Conservation (phyloP, 2,797 vertebrate species). For the Enteromius mattozi region DNA sequence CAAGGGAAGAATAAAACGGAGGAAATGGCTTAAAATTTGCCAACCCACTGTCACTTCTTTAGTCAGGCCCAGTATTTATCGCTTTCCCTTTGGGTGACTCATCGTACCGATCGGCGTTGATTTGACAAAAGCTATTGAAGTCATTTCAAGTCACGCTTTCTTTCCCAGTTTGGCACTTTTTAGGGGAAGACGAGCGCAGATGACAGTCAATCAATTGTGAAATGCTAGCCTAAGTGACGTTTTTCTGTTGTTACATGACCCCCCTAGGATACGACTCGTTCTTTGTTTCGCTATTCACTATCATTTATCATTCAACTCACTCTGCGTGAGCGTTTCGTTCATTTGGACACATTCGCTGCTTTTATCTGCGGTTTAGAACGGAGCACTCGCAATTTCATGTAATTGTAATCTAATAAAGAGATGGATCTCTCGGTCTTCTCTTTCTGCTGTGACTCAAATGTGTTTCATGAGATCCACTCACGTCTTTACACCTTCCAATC, state of each 20-base stretch:
- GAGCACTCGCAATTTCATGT: slow-evolving; percentile 3
- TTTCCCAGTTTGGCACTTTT: slow-evolving; percentile 6
- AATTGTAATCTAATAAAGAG: slow-evolving; percentile 33
- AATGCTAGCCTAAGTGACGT: slow-evolving; percentile 8
- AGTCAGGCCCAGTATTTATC: slow-evolving; percentile 25
- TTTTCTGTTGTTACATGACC: slow-evolving; percentile 14
- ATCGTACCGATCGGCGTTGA: background rate
- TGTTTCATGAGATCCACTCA: slow-evolving; percentile 37
- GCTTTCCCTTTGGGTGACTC: slow-evolving; percentile 19
- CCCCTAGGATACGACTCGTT: background rate
- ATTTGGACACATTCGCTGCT: slow-evolving; percentile 1
- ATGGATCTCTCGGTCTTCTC: slow-evolving; percentile 18
- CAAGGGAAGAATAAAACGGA: slow-evolving; percentile 29
- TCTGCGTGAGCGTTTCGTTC: background rate
- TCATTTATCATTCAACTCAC: slow-evolving; percentile 26
- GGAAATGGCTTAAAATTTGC: slow-evolving; percentile 25
- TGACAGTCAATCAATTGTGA: slow-evolving; percentile 37
- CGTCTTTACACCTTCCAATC: slow-evolving; percentile 36
- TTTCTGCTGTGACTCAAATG: slow-evolving; percentile 39
- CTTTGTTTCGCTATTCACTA: slow-evolving; percentile 8
- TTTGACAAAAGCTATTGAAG: slow-evolving; percentile 35
- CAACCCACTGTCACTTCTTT: slow-evolving; percentile 29
- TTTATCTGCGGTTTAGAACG: background rate
- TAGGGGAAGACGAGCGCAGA: background rate
- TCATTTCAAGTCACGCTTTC: slow-evolving; percentile 31